A percentile compares a stretch with the other conserved stretches of the same genome.
Conservation (phyloP, 2,888 invertebrate genomes). For the Meta bourneti region DNA sequence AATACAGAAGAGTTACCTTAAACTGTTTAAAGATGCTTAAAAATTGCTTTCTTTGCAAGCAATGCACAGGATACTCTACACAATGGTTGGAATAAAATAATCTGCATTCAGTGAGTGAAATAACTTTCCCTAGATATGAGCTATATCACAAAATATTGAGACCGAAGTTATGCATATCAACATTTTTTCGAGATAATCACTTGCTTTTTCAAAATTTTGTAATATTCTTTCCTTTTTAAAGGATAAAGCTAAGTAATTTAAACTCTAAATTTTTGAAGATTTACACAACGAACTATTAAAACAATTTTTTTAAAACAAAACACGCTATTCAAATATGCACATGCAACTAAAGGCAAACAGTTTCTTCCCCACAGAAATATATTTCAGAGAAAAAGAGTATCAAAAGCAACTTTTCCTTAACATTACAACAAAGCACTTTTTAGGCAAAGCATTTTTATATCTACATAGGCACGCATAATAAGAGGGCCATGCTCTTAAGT, state of each 20-base stretch:
- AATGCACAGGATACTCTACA: too few species aligned
- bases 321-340: background rate
- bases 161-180: slow-evolving; percentile 33
- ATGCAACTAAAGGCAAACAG: slow-evolving; percentile 16
- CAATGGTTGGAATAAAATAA: too few species aligned
- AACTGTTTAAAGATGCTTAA: too few species aligned
- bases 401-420: slow-evolving; percentile 15
- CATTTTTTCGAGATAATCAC: background rate
- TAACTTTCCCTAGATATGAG: background rate
- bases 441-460: slow-evolving; percentile 64
- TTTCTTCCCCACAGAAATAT: background rate
- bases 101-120: too few species aligned
- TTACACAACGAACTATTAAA: background rate
- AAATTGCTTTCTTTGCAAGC: too few species aligned
- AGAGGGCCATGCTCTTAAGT: slow-evolving; percentile 62
- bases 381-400: background rate
- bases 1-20: too few species aligned
- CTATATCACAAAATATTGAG: slow-evolving; percentile 21
- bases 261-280: background rate
- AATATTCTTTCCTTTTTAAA: background rate
- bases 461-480: slow-evolving; percentile 66
- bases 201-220: background rate
- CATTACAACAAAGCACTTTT: slow-evolving; percentile 42
- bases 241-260: background rate
- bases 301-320: background rate